Conservation (phyloP, 2,113 vertebrate genomes). For the Sylvilagus bachmani region DNA sequence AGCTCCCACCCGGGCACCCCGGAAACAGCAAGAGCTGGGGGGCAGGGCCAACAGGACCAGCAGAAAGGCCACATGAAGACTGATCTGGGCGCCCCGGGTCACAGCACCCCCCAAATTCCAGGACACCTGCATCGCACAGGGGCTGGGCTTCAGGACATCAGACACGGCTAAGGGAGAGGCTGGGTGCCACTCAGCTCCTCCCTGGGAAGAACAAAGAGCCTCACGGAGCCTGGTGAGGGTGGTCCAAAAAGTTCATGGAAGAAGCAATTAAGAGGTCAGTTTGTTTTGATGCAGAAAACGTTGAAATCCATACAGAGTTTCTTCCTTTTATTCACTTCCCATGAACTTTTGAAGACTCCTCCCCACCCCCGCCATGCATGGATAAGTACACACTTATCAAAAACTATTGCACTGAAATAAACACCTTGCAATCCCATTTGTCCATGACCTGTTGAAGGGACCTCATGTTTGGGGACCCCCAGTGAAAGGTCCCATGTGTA, state of each 20-base stretch:
- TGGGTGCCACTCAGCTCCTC: accelerated
- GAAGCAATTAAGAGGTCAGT: no score
- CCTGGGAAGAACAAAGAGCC: background rate
- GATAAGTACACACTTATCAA: no score
- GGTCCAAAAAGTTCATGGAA: no score
- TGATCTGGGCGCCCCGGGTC: accelerated
- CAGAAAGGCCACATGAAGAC: background rate
- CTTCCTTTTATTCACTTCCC: no score
- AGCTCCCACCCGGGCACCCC: background rate
- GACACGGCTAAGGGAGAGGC: accelerated
- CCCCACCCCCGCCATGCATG: no score
- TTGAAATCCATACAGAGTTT: no score
- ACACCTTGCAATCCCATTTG: no score
- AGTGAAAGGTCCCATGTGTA: background rate
- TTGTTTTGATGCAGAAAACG: no score
- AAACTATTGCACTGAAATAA: no score
- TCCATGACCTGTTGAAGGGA: no score
- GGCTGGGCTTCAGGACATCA: background rate
- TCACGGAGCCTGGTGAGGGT: background rate
- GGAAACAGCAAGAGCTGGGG: background rate
- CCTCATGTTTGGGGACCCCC: background rate
- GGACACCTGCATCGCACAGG: background rate
- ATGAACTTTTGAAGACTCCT: no score
- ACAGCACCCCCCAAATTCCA: background rate
- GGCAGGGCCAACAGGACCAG: background rate